Percentiles rank a stretch among this genome's conserved stretches.
Evolutionary conservation across 2,797 vertebrate species (phyloP).

Genomic region (Thaleichthys pacificus): DNA sequence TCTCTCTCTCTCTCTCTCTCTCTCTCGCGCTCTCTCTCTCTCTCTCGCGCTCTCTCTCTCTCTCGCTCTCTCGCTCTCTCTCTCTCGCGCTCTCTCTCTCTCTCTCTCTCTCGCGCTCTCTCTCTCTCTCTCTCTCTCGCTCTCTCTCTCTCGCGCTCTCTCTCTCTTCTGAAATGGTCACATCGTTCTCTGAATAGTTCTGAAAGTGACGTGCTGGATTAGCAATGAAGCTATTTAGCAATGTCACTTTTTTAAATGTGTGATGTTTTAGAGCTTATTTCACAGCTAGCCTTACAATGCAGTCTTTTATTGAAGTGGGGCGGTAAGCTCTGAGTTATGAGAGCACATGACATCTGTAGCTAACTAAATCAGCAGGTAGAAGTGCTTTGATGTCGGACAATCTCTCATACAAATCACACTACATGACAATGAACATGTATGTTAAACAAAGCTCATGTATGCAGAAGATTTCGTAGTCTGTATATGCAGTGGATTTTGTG

Average conservation of each 20-base stretch:
- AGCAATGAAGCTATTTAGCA: not conserved
- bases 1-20: constrained; percentile 5
- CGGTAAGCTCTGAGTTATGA: constrained; percentile 23
- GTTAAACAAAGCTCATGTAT: too few species aligned
- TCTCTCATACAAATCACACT: not conserved
- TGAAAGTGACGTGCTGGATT: not conserved
- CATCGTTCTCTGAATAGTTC: constrained; percentile 3
- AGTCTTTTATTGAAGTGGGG: constrained; percentile 43
- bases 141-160: not conserved
- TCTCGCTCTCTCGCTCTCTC: constrained; percentile 1
- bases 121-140: constrained; percentile 3
- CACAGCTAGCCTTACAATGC: constrained; percentile 13
- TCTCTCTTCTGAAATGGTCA: constrained; percentile 4
- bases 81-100: constrained; percentile 8
- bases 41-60: not conserved
- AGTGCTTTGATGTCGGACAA: constrained; percentile 45
- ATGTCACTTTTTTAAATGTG: constrained; percentile 6
- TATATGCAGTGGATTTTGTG: not conserved
- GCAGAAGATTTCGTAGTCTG: too few species aligned
- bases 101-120: not conserved
- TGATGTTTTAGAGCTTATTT: not conserved
- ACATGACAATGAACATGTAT: not conserved
- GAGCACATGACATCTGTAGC: constrained; percentile 33
- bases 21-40: not conserved
- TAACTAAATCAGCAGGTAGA: constrained; percentile 19